phyloP scores from a whole-genome alignment of 2,113 vertebrate species.

The Pithys albifrons region DNA sequence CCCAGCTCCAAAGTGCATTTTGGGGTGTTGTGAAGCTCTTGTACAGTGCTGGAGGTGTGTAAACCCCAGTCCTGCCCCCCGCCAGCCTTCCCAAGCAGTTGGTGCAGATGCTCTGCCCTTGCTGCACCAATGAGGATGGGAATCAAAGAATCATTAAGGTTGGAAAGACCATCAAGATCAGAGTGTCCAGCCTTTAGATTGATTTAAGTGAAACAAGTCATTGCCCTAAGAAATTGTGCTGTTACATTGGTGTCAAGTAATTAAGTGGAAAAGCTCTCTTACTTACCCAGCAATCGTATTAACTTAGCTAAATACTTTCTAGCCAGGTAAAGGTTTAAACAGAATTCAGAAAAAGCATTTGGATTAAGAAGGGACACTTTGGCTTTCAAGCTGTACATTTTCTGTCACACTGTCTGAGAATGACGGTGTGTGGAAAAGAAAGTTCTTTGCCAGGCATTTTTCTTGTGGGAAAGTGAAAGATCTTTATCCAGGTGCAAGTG shows the following conservation, averaged over 20 bases:
- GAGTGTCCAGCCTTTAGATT: background rate
- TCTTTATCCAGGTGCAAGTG: background rate
- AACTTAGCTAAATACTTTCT: background rate
- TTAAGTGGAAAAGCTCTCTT: background rate
- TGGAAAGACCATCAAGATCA: background rate
- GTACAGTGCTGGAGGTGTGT: background rate
- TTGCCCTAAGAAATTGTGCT: background rate
- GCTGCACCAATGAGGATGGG: background rate
- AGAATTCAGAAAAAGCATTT: background rate
- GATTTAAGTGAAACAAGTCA: background rate
- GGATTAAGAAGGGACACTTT: background rate
- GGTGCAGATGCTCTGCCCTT: background rate
- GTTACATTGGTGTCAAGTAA: background rate
- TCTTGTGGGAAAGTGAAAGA: background rate
- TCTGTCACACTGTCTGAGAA: background rate
- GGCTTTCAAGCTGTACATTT: background rate
- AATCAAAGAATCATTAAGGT: background rate
- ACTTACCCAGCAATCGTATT: background rate
- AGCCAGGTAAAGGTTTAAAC: background rate
- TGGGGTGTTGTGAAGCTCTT: background rate
- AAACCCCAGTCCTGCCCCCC: background rate
- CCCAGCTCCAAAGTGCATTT: background rate
- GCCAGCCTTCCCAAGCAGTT: background rate
- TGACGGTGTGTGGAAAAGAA: background rate
- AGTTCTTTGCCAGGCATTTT: background rate